A percentile compares a stretch with the other conserved stretches of the same genome.
Conservation (phyloP, 1,140 invertebrate species). For the Sogatella furcifera region DNA sequence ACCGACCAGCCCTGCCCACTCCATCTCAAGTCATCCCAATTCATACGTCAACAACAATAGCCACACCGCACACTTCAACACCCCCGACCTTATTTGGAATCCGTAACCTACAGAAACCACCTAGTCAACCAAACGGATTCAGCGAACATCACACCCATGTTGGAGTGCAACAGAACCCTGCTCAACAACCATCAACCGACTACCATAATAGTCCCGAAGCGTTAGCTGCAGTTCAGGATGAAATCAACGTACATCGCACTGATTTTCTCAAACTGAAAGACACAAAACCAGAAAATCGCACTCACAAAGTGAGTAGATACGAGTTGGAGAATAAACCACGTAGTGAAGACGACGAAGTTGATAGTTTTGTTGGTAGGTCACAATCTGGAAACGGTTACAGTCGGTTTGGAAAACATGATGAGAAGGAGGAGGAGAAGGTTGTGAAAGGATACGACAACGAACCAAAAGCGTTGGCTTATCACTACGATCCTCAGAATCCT, state of each 20-base stretch:
- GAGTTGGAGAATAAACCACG: neutral
- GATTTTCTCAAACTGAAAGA: neutral
- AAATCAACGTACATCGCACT: neutral
- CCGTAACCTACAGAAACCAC: neutral
- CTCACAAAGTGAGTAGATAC: neutral
- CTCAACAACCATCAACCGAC: neutral
- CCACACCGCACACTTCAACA: neutral
- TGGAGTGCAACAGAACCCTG: neutral
- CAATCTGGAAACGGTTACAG: too few species aligned
- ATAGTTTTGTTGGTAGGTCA: neutral
- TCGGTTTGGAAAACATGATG: too few species aligned
- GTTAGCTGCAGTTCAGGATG: neutral
- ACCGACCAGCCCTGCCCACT: neutral
- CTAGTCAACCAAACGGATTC: neutral
- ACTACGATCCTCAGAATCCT: neutral
- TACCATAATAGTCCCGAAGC: neutral
- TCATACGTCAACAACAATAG: neutral
- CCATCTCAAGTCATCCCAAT: slow-evolving; percentile 4
- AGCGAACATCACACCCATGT: neutral
- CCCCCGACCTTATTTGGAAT: neutral
- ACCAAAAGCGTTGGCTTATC: neutral
- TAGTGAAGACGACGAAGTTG: neutral
- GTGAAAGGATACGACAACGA: neutral
- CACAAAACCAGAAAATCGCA: neutral
- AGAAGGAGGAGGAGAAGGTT: neutral